Base-by-base conservation (phyloP, 2,888 invertebrate species). In the Pyrrhia umbra region DNA sequence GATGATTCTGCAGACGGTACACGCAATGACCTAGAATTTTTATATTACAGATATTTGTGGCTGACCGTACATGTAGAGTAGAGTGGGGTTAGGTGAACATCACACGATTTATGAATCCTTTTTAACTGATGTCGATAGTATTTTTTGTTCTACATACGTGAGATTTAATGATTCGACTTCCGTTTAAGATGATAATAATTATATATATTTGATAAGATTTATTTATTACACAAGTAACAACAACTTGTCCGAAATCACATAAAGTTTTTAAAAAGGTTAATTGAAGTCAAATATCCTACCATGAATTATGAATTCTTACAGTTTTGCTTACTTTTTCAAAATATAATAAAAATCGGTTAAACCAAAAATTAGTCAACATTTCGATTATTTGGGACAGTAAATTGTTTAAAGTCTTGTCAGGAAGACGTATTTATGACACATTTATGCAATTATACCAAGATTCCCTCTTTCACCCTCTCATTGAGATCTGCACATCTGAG, bases 21-120 rank as follows among this genome's bases (percentile, higher is more conserved):
- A 78, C 73, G 76, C 71, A 77, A 75, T 77, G 88, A 76, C 77
- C 90, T 81, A 87, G 82, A 86, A 68, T 75, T 75, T 71, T 71
- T 74, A 68, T 68, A 57, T 54, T 13, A n/a, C 18, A 57, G 62
- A 57, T 75, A 75, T 71, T 75, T 57, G 62, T 45, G 45, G 56
- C 69, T 30, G 43, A 46, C 34, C 54, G 52, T 61, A 74, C 75
- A 6, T 21, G 16, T 16, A 9, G 46, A 57, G 52, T 27, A 6
- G 23, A 47, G 23, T 6, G 45, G 56, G 68, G 56, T 2, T 6
- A 9, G 6, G 3, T 27, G 34, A 13, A 49, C 18, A 39, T 23
- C 9, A 5, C 6, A n/a, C 13, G 10, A 20, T 55, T 20, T 10
- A 15, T 9, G n/a, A 9, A n/a, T 49, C 13, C n/a, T n/a, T 34